Percentiles rank a stretch among this genome's conserved stretches.
These are phyloP conservation scores for Sceliomorpha sp. DNA, from an alignment of 2,888 invertebrate genomes.

Conservation along the genomic window DNA sequence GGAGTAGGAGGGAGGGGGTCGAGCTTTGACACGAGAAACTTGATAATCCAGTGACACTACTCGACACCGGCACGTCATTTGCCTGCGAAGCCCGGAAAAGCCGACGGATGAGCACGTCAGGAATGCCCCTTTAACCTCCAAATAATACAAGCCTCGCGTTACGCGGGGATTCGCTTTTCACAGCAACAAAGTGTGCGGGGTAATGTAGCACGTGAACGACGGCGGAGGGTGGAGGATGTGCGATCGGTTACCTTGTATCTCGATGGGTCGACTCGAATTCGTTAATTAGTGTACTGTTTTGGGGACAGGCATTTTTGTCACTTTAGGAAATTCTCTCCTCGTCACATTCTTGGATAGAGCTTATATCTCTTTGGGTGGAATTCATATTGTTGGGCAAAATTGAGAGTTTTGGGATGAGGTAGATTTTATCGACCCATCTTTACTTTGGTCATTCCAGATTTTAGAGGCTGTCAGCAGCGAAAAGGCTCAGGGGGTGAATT, in stretches of 20 bases:
- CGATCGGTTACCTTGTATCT: conserved; percentile 15
- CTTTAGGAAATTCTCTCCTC: too few species aligned
- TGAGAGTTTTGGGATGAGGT: too few species aligned
- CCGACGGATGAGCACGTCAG: conserved; percentile 51
- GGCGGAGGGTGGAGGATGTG: conserved; percentile 20
- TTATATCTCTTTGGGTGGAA: too few species aligned
- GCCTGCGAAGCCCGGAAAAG: conserved; percentile 58
- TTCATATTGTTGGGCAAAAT: too few species aligned
- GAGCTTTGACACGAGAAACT: conserved; percentile 70
- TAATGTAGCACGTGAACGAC: conserved; percentile 16
- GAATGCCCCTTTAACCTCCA: conserved; percentile 59
- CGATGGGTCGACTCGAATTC: conserved; percentile 10
- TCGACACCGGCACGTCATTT: conserved; percentile 66
- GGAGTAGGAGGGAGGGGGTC: too few species aligned
- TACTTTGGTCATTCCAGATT: conserved; percentile 51
- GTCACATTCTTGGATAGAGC: too few species aligned
- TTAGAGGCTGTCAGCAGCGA: conserved; percentile 43
- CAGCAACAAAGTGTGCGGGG: conserved; percentile 16
- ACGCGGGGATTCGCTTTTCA: conserved; percentile 41
- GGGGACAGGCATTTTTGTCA: too few species aligned
- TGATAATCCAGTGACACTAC: conserved; percentile 64
- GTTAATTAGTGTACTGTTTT: too few species aligned
- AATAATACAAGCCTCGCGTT: conserved; percentile 39
- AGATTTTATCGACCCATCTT: conserved; percentile 29
- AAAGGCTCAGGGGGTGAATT: conserved; percentile 44